Percentiles rank a stretch among this genome's conserved stretches.
Conservation (phyloP, 1,140 invertebrate genomes). For the Hyphantria cunea region DNA sequence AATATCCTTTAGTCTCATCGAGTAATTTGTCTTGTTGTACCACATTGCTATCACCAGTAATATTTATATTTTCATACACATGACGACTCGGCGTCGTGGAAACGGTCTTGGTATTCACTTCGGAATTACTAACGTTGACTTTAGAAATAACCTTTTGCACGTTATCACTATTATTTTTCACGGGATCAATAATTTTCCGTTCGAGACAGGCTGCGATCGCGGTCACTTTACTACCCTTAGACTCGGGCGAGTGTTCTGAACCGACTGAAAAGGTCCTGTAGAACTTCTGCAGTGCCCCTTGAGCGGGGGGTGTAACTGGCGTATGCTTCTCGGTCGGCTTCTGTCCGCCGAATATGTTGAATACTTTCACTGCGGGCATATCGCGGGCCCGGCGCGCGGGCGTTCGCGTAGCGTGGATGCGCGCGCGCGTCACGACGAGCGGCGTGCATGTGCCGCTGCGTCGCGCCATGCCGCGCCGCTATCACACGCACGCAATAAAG, state of each 20-base stretch:
- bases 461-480: constrained; percentile 34
- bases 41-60: constrained; percentile 41
- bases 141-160: constrained; percentile 67
- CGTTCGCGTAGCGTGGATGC: constrained; percentile 65
- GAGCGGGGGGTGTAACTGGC: constrained; percentile 47
- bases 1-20: constrained; percentile 70
- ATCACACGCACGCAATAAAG: constrained; percentile 60
- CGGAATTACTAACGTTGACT: constrained; percentile 52
- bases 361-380: constrained; percentile 81
- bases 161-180: constrained; percentile 60
- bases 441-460: constrained; percentile 61
- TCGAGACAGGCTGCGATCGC: constrained; percentile 73
- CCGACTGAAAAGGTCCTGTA: constrained; percentile 79
- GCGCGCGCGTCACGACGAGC: constrained; percentile 69
- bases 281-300: constrained; percentile 75
- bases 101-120: constrained; percentile 47
- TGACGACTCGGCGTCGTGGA: constrained; percentile 46
- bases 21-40: constrained; percentile 52
- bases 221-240: constrained; percentile 72
- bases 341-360: constrained; percentile 77
- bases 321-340: constrained; percentile 73
- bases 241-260: constrained; percentile 59
- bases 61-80: constrained; percentile 79
- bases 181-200: constrained; percentile 69
- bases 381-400: constrained; percentile 69